These are phyloP conservation scores for Ophion ellenae DNA, from an alignment of 2,888 invertebrate species.

Conservation along the genomic window DNA sequence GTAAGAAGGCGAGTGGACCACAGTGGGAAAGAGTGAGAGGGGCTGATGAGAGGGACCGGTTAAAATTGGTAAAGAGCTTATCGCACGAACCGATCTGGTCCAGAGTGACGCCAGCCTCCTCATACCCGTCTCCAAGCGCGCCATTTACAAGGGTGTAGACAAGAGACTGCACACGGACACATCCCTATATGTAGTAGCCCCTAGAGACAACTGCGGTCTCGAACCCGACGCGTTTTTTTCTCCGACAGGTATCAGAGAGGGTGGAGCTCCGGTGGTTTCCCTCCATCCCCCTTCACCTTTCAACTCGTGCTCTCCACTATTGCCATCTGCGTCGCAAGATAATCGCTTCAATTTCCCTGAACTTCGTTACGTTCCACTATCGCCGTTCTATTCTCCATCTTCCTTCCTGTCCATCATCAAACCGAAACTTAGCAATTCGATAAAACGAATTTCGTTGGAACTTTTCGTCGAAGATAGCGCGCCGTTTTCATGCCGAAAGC, in stretches of 20 bases:
- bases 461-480: conserved; percentile 28
- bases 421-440: conserved; percentile 15
- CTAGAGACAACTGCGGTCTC: conserved; percentile 25
- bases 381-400: neutral
- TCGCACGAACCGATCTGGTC: conserved; percentile 64
- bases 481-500: neutral
- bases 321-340: neutral
- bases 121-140: conserved; percentile 46
- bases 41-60: conserved; percentile 62
- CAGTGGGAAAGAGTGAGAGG: too few relatives aligned
- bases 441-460: conserved; percentile 42
- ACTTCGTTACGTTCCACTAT: neutral
- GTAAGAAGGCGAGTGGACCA: neutral
- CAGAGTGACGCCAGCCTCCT: conserved; percentile 58
- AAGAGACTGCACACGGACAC: conserved; percentile 45
- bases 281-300: conserved; percentile 1
- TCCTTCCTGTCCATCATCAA: conserved; percentile 20
- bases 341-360: conserved; percentile 2
- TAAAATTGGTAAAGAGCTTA: conserved; percentile 67
- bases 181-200: conserved; percentile 17
- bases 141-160: conserved; percentile 72
- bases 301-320: neutral
- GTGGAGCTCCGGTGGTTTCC: conserved; percentile 42
- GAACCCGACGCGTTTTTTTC: conserved; percentile 17
- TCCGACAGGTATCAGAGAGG: conserved; percentile 48